Base-by-base conservation (phyloP, 2,888 invertebrate species). In the Abscondita cerata region DNA sequence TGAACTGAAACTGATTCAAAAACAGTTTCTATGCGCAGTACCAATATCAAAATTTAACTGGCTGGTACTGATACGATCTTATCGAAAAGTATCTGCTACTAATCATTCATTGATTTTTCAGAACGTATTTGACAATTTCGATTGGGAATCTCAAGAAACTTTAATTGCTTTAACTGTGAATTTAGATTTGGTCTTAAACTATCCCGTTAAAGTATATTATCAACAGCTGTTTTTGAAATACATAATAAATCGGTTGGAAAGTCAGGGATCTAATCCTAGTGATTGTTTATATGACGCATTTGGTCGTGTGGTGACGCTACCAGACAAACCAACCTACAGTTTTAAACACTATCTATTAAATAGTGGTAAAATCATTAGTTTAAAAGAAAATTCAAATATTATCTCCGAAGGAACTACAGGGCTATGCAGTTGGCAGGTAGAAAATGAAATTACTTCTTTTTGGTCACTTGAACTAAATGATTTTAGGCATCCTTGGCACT, bases 401-500 rank as follows among this genome's bases (percentile, higher is more conserved):
- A 89, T 93, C 67, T 85, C 89, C 0, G 84, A 89, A 77, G 92
- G 92, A 20, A 92, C 93, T 15, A 93, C 93, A 12, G 93, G 93
- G 19, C 81, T 93, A 69, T 87, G 86, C 68, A 89, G 87, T 70
- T 93, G 92, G 92, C 89, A 91, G 85, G 89, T 89, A n/a, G n/a
- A n/a, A n/a, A n/a, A n/a, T n/a, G n/a, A n/a, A n/a, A n/a, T n/a
- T n/a, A 80, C 68, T 64, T 33, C 12, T 51, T 15, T 36, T 18
- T 19, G 6, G 9, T 5, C 41, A 34, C 19, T 1, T 48, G 13
- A 36, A 0, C 19, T 34, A 12, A 16, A n/a, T 38, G 2, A 11
- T 81, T 83, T 68, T 73, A 90, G 87, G 93, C 91, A 34, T 87
- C 89, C 0, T 72, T 89, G 53, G 87, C 86, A 53, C 78, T 93